Evolutionary conservation across 2,113 vertebrate genomes (phyloP), one percentile per base, ranked within the genome.

Genomic region (Oceanodroma tethys): DNA sequence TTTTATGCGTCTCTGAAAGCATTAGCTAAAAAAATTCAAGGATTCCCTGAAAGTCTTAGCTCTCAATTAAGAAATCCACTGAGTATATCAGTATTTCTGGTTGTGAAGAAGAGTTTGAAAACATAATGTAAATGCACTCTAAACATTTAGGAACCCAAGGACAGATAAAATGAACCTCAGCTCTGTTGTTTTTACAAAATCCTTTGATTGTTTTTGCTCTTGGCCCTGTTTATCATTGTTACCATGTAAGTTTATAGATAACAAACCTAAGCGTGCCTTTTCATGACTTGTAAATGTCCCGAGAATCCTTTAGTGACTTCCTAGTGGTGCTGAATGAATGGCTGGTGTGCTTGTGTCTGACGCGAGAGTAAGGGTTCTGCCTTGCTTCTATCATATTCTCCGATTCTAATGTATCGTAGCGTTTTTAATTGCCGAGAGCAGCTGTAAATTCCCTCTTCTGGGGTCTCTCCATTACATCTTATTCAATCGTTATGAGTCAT

Each of bases 51-150:
- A 75, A 56, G 47, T 11, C 50, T 30, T 25, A 34, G 36, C 42
- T 90, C 67, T 86, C 32, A 17, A 2, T 65, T 47, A 75, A 47
- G 30, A 76, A 83, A 83, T 13, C 21, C 13, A 25, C 48, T 0
- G 0, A 8, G 23, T 34, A 4, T 16, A 22, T 38, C 16, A 10
- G 0, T 45, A 26, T 74, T 76, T 86, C 58, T 72, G 40, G 6
- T 23, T 47, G 40, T 21, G 73, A 80, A 60, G 53, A 42, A 40
- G 71, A 48, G 36, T 55, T 34, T 68, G 65, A 38, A 47, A 67
- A 66, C 29, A 6, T 25, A 10, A 27, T 0, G 1, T 36, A 67
- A 76, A 5, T 1, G 1, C 16, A 4, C 16, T 30, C 18, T 6
- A 48, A 84, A 40, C 7, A 2, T 50, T 52, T 38, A 50, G 60